Conservation (phyloP, 2,888 invertebrate genomes). For the Tiphia femorata region DNA sequence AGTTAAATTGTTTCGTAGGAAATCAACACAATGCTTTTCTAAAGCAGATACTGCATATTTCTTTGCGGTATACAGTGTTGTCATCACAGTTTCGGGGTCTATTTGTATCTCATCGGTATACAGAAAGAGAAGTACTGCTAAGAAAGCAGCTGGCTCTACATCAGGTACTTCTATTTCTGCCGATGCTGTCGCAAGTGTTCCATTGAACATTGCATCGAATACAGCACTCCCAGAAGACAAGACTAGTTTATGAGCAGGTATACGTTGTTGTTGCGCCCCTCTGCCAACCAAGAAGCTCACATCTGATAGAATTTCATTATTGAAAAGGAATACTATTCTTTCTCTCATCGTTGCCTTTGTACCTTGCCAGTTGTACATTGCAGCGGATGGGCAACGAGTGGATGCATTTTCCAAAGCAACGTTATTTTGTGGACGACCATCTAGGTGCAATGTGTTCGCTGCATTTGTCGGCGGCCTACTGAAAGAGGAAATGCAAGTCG, state of each 20-base stretch:
- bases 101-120: conserved; percentile 88
- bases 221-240: conserved; percentile 87
- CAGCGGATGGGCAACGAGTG: conserved; percentile 33
- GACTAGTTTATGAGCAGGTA: conserved; percentile 86
- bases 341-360: conserved; percentile 83
- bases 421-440: conserved; percentile 48
- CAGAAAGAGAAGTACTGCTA: conserved; percentile 79
- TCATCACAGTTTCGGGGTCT: conserved; percentile 89
- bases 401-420: conserved; percentile 45
- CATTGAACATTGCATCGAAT: conserved; percentile 90
- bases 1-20: conserved; percentile 79
- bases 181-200: conserved; percentile 77
- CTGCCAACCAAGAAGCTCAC: conserved; percentile 85
- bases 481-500: neutral
- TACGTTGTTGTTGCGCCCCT: conserved; percentile 76
- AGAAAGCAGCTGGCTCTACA: conserved; percentile 85
- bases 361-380: conserved; percentile 78
- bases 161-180: conserved; percentile 85
- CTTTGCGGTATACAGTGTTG: conserved; percentile 87
- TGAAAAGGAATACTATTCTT: conserved; percentile 78
- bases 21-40: conserved; percentile 87
- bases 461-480: conserved; percentile 60
- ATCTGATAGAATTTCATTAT: conserved; percentile 78
- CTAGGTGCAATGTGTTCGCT: conserved; percentile 48
- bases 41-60: conserved; percentile 88